These are phyloP conservation scores for Pithys albifrons DNA, from an alignment of 2,113 vertebrate species.

Conservation along the genomic window DNA sequence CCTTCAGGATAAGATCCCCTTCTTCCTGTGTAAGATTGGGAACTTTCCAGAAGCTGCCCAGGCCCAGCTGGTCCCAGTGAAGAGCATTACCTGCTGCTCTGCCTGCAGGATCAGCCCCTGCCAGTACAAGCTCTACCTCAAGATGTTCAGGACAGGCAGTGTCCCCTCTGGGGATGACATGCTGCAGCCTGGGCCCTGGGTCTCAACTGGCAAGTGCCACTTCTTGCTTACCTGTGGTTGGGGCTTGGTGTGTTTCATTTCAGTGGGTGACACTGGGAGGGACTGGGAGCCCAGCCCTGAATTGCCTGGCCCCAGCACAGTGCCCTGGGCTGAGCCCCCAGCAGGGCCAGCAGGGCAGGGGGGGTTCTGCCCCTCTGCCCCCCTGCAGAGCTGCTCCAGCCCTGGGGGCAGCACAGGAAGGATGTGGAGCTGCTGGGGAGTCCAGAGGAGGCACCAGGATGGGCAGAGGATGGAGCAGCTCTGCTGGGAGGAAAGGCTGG, in stretches of 20 bases:
- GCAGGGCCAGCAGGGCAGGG: too few species aligned
- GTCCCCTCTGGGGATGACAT: conserved; percentile 31
- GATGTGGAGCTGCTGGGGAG: too few species aligned
- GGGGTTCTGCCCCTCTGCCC: too few species aligned
- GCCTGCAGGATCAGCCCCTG: not conserved
- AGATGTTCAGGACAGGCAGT: conserved; percentile 59
- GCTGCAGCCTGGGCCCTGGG: not conserved
- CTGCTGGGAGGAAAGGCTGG: too few species aligned
- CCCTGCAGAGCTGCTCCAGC: too few species aligned
- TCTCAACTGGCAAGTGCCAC: conserved; percentile 26
- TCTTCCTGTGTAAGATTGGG: conserved; percentile 67
- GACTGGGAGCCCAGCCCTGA: not conserved
- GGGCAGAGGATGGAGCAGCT: too few species aligned
- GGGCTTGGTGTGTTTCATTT: not conserved
- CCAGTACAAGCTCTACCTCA: conserved; percentile 59
- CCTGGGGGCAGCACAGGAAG: too few species aligned
- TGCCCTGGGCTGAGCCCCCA: too few species aligned
- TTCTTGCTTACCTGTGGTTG: not conserved
- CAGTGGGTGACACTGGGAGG: too few species aligned
- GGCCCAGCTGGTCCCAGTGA: not conserved
- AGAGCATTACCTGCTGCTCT: conserved; percentile 9
- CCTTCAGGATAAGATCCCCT: conserved; percentile 40
- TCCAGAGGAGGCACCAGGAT: too few species aligned
- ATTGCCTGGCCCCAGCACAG: too few species aligned
- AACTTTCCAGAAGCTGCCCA: not conserved